phyloP scores from a whole-genome alignment of 2,797 vertebrate species.

The Pantherophis vulpinus region DNA sequence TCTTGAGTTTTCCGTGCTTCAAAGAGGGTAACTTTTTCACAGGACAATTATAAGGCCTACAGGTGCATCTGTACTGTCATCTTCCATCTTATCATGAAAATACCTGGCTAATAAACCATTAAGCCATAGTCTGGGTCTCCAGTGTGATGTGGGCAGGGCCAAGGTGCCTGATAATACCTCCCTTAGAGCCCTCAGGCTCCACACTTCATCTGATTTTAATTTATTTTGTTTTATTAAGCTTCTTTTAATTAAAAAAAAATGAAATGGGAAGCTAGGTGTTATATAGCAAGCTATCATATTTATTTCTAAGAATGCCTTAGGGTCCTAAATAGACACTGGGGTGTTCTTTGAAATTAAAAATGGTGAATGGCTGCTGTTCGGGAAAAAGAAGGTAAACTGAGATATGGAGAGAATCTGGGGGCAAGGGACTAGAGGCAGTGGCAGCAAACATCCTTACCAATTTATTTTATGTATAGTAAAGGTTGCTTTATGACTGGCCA shows the following conservation, averaged over 20 bases:
- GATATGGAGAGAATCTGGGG: background rate
- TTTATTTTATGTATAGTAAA: background rate
- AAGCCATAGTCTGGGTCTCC: background rate
- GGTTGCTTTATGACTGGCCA: background rate
- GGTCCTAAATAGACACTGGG: background rate
- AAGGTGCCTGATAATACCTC: background rate
- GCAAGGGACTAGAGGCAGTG: background rate
- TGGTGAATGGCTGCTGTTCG: background rate
- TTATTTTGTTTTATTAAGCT: background rate
- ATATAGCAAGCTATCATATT: background rate
- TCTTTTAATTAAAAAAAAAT: background rate
- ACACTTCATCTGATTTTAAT: background rate
- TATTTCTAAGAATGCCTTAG: background rate
- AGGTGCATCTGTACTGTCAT: background rate
- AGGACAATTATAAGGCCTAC: background rate
- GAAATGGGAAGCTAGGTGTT: background rate
- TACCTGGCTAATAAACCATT: background rate
- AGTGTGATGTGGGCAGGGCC: background rate
- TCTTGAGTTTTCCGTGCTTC: background rate
- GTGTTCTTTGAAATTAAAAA: background rate
- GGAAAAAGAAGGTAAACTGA: background rate
- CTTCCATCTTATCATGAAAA: conserved; percentile 32
- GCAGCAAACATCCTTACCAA: background rate
- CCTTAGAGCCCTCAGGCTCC: background rate
- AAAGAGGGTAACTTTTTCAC: background rate